A percentile compares a stretch with the other conserved stretches of the same genome.
Conservation (phyloP, 2,888 invertebrate genomes). For the Ochropleura leucogaster region DNA sequence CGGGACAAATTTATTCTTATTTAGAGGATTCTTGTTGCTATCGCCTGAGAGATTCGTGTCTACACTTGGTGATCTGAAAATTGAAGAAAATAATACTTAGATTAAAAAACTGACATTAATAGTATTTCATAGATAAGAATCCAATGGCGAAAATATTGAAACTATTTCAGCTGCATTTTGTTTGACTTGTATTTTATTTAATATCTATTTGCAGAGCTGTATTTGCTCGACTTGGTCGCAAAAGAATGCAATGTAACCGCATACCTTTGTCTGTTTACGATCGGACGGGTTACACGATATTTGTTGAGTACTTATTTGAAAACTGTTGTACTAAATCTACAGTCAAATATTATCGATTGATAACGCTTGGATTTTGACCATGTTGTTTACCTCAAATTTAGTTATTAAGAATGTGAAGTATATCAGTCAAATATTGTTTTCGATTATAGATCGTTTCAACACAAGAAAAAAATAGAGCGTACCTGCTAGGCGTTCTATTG, state of each 20-base stretch:
- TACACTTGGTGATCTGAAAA: conserved; percentile 92
- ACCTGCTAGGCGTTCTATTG: background rate
- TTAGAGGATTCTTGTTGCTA: conserved; percentile 88
- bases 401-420: too few species aligned
- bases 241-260: conserved; percentile 1
- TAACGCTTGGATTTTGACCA: too few species aligned
- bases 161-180: conserved; percentile 6
- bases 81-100: conserved; percentile 5
- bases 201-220: conserved; percentile 37
- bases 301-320: background rate
- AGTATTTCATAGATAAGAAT: background rate
- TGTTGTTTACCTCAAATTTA: too few species aligned
- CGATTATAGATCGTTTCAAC: background rate
- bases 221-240: conserved; percentile 9
- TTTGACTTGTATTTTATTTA: conserved; percentile 36
- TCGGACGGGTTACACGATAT: background rate
- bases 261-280: background rate
- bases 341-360: background rate
- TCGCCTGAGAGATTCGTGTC: conserved; percentile 92
- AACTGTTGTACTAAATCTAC: background rate
- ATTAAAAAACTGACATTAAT: background rate
- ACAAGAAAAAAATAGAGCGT: background rate
- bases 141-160: background rate
- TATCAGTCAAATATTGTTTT: background rate
- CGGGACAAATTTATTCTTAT: conserved; percentile 89